Evolutionary conservation across 2,797 vertebrate species (phyloP), one percentile per base, ranked within the genome.

Genomic region (Falco biarmicus): DNA sequence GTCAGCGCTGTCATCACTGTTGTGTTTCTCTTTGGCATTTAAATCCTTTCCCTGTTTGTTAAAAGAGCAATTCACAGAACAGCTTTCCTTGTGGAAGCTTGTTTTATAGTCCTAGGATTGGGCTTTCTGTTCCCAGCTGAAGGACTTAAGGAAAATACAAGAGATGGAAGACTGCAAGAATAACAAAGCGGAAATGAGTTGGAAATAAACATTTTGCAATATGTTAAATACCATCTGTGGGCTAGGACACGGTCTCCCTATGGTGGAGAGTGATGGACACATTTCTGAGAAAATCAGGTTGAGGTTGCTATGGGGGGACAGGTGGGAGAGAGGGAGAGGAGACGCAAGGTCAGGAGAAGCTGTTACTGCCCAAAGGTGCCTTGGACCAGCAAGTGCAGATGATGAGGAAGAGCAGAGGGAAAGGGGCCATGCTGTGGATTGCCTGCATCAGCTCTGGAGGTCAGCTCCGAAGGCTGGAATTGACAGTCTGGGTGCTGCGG

Each of bases 11-110:
- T 91, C 39, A 0, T 91, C 63, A 3, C 84, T 39, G 53, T 73
- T 94, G 75, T 85, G 51, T 95, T 87, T 95, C 34, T 75, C 37
- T 78, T 84, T 91, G 96, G 68, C 31, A 89, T 93, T 74, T 68
- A 85, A 59, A 75, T 83, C 17, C 75, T 77, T 86, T 77, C 53
- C 21, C 11, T 92, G 31, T 28, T 77, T 39, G 37, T 50, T 94
- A 51, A 76, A 92, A 83, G 78, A 90, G 45, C 31, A 39, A 56
- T 61, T 87, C 66, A 19, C 20, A 34, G 69, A 64, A 41, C 13
- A 60, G 11, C 31, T 90, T 93, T 74, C 43, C 37, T 84, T 39
- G 11, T 57, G 56, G 41, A 84, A 89, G 34, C 50, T 83, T 71
- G 19, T 77, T 83, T 81, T 80, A 16, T 28, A 50, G 41, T 54